Evolutionary conservation across 2,888 invertebrate species (phyloP), one percentile per base, ranked within the genome.

Genomic region (Habrosyne pyritoides): DNA sequence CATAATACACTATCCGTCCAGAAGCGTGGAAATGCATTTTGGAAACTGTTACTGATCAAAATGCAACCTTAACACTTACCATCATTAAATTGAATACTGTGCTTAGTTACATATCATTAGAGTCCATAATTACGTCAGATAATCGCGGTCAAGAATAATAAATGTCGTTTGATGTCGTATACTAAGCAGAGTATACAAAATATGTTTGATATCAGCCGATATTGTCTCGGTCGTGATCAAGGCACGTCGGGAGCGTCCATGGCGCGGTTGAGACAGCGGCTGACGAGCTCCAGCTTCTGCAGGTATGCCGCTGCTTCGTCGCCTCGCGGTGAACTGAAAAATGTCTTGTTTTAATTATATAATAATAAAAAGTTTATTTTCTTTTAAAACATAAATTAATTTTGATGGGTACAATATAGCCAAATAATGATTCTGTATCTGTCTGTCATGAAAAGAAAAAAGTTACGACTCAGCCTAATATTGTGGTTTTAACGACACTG

Each of bases 221-320:
- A n/a, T n/a, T n/a, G n/a, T n/a, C 33, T 33, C 33, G n/a, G n/a
- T 33, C 33, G 33, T 5, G n/a, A 5, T 33, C 33, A 33, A n/a
- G 33, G 33, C n/a, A 5, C n/a, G 33, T 33, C 33, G 5, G 33
- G 33, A 5, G 75, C 61, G 59, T 84, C 81, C 75, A 83, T 71
- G 56, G 84, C 81, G 22, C 71, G 80, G 62, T 57, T 59, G 57
- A 87, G 83, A 53, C 87, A 79, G 54, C 89, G 80, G 30, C 80
- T 73, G 24, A 86, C 87, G 6, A 83, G 71, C 55, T 88, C 85
- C 61, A 90, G 67, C 66, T 84, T 85, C 75, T 69, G 71, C 8
- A 85, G 75, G 73, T 84, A 87, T 0, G 83, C 82, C 2, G 79
- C 60, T 10, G 84, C 84, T 28, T 64, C 66, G 36, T 84, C 84